Percentiles rank a stretch among this genome's conserved stretches.
Conservation (phyloP, 2,888 invertebrate genomes). For the Gari tellinella region DNA sequence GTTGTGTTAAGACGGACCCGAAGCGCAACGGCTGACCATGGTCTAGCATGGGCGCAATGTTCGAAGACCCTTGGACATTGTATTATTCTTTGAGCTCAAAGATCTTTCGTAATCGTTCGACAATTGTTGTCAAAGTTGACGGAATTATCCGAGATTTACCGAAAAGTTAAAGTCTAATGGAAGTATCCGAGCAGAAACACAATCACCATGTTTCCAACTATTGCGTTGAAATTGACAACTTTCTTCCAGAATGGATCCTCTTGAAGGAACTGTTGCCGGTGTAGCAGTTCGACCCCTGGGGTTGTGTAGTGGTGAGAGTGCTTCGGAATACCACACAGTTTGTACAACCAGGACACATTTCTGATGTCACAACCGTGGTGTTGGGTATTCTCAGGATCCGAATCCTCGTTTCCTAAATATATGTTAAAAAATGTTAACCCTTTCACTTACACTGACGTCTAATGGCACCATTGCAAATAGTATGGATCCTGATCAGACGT, state of each 20-base stretch:
- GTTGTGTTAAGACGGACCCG: no score
- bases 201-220: constrained; percentile 47
- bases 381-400: neutral
- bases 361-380: neutral
- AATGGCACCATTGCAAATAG: no score
- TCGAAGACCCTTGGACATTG: no score
- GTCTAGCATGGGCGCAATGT: no score
- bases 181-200: constrained; percentile 57
- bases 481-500: no score
- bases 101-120: no score
- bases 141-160: no score
- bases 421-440: no score
- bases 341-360: constrained; percentile 12
- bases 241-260: constrained; percentile 45
- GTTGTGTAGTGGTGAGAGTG: neutral
- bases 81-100: no score
- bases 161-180: constrained; percentile 38
- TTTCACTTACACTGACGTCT: no score
- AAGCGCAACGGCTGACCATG: no score
- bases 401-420: neutral
- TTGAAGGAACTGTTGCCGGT: constrained; percentile 33
- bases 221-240: constrained; percentile 56
- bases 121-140: no score
- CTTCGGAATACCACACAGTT: constrained; percentile 40
- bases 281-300: constrained; percentile 8